Percentiles rank a stretch among this genome's conserved stretches.
Evolutionary conservation across 2,888 invertebrate genomes (phyloP).

Genomic region (Emesis russula): DNA sequence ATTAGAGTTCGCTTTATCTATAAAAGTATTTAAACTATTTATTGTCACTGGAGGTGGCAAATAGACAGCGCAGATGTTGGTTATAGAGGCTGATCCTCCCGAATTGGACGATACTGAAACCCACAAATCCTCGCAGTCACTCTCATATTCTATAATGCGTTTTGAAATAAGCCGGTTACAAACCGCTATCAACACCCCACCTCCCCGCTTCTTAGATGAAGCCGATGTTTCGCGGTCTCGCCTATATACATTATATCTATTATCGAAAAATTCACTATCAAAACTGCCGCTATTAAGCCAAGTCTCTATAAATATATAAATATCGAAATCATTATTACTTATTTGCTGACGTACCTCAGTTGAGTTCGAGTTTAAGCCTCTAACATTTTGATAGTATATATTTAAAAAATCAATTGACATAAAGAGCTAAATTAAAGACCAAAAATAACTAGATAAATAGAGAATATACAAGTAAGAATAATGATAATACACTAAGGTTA

Average conservation of each 20-base stretch:
- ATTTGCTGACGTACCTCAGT: constrained; percentile 40
- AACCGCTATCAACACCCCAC: constrained; percentile 21
- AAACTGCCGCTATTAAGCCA: constrained; percentile 48
- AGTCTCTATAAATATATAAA: constrained; percentile 51
- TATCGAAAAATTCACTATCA: constrained; percentile 55
- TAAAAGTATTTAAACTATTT: not conserved
- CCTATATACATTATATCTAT: constrained; percentile 53
- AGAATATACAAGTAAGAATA: too few species aligned
- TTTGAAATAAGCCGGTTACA: not conserved
- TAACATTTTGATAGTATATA: constrained; percentile 65
- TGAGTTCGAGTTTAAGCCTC: constrained; percentile 46
- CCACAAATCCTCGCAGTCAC: not conserved
- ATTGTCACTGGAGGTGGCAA: not conserved
- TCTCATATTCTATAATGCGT: constrained; percentile 4
- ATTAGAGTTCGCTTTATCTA: not conserved
- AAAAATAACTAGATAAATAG: too few species aligned
- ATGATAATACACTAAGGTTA: too few species aligned
- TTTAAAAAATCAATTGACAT: constrained; percentile 19
- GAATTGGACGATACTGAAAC: not conserved
- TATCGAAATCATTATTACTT: constrained; percentile 37
- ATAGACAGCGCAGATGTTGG: not conserved
- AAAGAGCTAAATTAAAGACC: not conserved
- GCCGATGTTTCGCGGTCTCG: constrained; percentile 31
- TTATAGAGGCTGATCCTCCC: too few species aligned
- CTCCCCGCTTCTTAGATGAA: not conserved